Evolutionary conservation across 64 coral and sea anemone genomes (phyloP), one percentile per base, ranked within the genome.

Genomic region (Acropora yongei): DNA sequence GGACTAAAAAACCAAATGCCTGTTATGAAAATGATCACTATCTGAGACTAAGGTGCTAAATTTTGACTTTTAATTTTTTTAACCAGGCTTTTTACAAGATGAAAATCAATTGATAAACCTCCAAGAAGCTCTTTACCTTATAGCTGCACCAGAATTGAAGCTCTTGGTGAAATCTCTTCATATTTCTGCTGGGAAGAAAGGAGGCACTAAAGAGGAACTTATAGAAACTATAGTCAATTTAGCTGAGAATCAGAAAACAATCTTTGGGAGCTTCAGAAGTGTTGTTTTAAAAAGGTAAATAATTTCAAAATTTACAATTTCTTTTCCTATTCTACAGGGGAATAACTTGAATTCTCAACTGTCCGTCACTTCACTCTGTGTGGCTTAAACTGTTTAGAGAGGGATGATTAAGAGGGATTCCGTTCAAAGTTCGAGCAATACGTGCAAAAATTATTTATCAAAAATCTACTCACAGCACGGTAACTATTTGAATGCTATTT

Each of bases 201-300:
- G 88, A 19, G 87, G 90, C 41, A 92, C 75, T 69, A 98, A 98
- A 72, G 78, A 88, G 14, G 19, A 49, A 14, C 86, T 88, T 49
- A 89, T 95, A 60, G 72, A 98, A 3, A 77, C 74, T 4, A 90
- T 98, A 43, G 80, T 98, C 14, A 82, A 85, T 18, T 86, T 95
- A 84, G 88, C 75, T 9, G 49, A 84, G 39, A 92, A 90, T 12
- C 96, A 98, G 57, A 80, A 87, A 47, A 92, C 89, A 48, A 73
- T 98, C 49, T 92, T 95, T 92, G 90, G 93, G 44, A 95, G 78
- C 68, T 80, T 83, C 39, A 69, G 60, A 80, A 67, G 39, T 80
- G 81, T 90, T n/a, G 72, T 97, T 80, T 93, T 97, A 9, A 97
- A 94, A 87, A 93, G 75, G 95, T 97, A 91, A 55, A 5, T 55